Evolutionary conservation across 2,113 vertebrate species (phyloP), one percentile per base, ranked within the genome.

Genomic region (Plectropomus leopardus): DNA sequence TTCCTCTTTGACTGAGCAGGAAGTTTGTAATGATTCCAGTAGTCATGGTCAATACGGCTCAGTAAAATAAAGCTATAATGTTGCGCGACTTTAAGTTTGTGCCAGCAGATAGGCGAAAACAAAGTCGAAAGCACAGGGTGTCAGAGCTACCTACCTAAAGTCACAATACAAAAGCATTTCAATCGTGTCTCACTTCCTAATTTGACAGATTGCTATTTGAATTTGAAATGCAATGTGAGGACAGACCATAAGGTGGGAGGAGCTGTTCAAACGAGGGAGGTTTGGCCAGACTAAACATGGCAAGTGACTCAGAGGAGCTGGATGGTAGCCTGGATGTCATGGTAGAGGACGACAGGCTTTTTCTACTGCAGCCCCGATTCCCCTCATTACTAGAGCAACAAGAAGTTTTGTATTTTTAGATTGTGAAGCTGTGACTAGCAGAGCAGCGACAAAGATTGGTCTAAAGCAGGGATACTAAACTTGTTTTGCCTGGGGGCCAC

Each of bases 261-360:
- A 76, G 80, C 53, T 86, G 54, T 79, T 86, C 54, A 82, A 80
- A 90, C 3, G 1, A 60, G 44, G 17, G 53, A 76, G 36, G 54
- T 68, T 86, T 77, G 78, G 78, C 72, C 47, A 42, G 26, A 55
- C 36, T 69, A 28, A 76, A 78, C 48, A 74, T 71, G 67, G 71
- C 16, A 45, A 70, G 53, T 60, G 66, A 76, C 23, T 83, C 45
- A 78, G 51, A 67, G n/a, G 66, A 73, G 61, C 57, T 84, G 80
- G 57, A 79, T 63, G 55, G 42, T 32, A 8, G 70, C 40, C 72
- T 73, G 57, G 42, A 21, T 82, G 72, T 77, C 17, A 67, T 17
- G 7, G 17, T 30, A 30, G 72, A 58, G 57, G 64, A 81, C 13
- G 17, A 58, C 59, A 59, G 55, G 36, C 48, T 66, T 67, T 28